Evolutionary conservation across 1,140 invertebrate genomes (phyloP).

Genomic region (Bicyclus anynana): DNA sequence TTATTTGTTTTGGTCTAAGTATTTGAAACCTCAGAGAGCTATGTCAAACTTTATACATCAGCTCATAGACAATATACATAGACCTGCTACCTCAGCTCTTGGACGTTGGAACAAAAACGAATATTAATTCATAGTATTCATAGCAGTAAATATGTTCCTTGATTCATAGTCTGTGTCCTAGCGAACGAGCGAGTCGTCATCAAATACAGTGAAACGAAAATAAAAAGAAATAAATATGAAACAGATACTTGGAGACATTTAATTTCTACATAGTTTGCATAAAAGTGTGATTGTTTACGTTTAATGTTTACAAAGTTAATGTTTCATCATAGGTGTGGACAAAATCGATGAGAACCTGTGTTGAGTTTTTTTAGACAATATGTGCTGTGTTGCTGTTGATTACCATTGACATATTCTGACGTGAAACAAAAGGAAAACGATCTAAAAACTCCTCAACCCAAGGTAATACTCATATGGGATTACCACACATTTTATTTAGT

Average conservation of each 20-base stretch:
- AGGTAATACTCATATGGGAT: conserved; percentile 23
- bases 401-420: conserved; percentile 64
- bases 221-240: conserved; percentile 33
- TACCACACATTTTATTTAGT: conserved; percentile 15
- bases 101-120: too few relatives aligned
- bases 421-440: conserved; percentile 64
- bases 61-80: too few relatives aligned
- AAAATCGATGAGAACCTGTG: conserved; percentile 59
- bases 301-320: conserved; percentile 32
- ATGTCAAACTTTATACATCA: too few relatives aligned
- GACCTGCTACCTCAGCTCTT: too few relatives aligned
- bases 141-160: too few relatives aligned
- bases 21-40: too few relatives aligned
- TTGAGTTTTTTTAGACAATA: conserved; percentile 56
- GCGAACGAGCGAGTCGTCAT: conserved; percentile 39
- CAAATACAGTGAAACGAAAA: conserved; percentile 32
- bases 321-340: conserved; percentile 44
- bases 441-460: conserved; percentile 24
- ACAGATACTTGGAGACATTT: conserved; percentile 23
- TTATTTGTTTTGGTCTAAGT: too few relatives aligned
- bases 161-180: conserved; percentile 1
- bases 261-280: conserved; percentile 29
- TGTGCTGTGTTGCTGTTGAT: conserved; percentile 73
- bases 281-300: conserved; percentile 33
- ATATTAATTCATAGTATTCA: too few relatives aligned